These are phyloP conservation scores for Hydrozoanthus gracilis DNA, from an alignment of 92 coral and sea anemone genomes.

Conservation along the genomic window DNA sequence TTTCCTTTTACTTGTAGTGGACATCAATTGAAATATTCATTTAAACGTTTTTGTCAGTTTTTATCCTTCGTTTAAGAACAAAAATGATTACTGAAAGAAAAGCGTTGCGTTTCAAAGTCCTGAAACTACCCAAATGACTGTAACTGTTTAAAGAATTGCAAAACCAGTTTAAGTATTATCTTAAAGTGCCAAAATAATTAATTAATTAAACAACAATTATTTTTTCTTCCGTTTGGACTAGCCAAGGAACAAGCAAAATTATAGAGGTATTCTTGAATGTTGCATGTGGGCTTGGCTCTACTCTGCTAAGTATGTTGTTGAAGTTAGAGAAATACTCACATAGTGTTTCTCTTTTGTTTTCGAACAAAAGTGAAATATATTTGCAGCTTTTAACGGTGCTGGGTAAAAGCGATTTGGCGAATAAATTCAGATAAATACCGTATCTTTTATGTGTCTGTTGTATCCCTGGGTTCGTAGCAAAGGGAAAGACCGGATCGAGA, in stretches of 20 bases:
- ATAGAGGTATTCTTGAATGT: background rate
- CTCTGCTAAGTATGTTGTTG: too few relatives aligned
- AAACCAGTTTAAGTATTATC: background rate
- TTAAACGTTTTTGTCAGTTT: background rate
- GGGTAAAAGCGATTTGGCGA: too few relatives aligned
- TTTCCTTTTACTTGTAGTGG: background rate
- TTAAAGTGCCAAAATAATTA: too few relatives aligned
- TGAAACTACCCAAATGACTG: background rate
- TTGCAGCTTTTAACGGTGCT: too few relatives aligned
- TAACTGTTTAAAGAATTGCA: background rate
- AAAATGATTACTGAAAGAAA: background rate
- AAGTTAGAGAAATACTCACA: too few relatives aligned
- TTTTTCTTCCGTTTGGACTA: background rate
- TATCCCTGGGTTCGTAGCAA: too few relatives aligned
- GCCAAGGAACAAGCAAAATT: background rate
- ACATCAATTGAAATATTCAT: background rate
- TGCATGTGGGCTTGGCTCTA: background rate
- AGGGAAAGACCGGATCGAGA: too few relatives aligned
- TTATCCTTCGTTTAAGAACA: background rate
- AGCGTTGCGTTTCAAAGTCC: background rate
- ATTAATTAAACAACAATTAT: too few relatives aligned
- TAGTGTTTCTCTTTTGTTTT: too few relatives aligned
- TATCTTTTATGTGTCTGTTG: too few relatives aligned
- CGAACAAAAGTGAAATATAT: too few relatives aligned
- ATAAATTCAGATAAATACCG: too few relatives aligned